Conservation (phyloP, 2,797 vertebrate genomes). For the Anguilla pacifica region DNA sequence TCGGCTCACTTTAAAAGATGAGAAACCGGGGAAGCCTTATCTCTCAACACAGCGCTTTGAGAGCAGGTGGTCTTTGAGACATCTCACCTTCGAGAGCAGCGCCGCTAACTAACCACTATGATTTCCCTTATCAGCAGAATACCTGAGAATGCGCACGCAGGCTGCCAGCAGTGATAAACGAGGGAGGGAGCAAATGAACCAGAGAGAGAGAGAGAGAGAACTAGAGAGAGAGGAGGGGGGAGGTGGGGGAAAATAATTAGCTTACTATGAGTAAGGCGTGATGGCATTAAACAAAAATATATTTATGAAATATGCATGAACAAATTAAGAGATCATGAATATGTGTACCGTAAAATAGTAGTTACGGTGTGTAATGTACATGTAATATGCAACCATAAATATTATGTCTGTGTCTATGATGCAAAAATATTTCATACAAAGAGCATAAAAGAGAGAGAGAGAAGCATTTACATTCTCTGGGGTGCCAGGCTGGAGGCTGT, state of each 20-base stretch:
- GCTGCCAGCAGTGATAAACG: not conserved
- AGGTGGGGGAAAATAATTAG: not conserved
- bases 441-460: not conserved
- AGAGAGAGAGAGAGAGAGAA: not conserved
- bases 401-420: too few relatives aligned
- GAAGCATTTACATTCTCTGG: too few relatives aligned
- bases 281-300: not conserved
- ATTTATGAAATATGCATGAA: not conserved
- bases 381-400: too few relatives aligned
- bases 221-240: not conserved
- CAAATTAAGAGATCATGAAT: too few relatives aligned
- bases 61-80: not conserved
- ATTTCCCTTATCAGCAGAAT: slow-evolving; percentile 10
- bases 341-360: too few relatives aligned
- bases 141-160: not conserved
- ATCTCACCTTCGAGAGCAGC: not conserved
- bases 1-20: not conserved
- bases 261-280: not conserved
- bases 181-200: not conserved
- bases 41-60: not conserved
- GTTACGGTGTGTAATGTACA: too few relatives aligned
- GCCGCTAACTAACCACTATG: not conserved
- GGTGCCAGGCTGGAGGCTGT: not conserved
- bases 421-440: too few relatives aligned
- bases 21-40: not conserved